Evolutionary conservation across 92 coral and sea anemone genomes (phyloP).

Genomic region (Porites evermanni): DNA sequence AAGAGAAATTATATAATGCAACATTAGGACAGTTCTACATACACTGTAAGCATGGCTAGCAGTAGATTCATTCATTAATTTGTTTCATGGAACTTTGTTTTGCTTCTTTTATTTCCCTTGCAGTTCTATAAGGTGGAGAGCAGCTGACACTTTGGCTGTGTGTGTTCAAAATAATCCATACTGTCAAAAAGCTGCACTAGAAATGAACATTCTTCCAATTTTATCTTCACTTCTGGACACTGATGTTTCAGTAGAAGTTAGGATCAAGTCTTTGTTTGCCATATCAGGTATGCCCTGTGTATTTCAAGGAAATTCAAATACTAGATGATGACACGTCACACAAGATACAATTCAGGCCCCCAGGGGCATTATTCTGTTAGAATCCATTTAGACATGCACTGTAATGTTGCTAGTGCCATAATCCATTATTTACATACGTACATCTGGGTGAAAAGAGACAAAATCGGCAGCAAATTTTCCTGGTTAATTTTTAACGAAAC

Average conservation of each 20-base stretch:
- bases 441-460: too few species aligned
- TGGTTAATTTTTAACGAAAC: too few species aligned
- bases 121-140: constrained; percentile 88
- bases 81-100: too few species aligned
- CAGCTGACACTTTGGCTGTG: constrained; percentile 86
- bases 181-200: constrained; percentile 83
- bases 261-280: constrained; percentile 84
- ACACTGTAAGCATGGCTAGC: background rate
- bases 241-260: constrained; percentile 78
- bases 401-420: too few species aligned
- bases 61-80: background rate
- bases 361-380: too few species aligned
- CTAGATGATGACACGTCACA: background rate
- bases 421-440: too few species aligned
- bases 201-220: constrained; percentile 70
- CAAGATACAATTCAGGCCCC: too few species aligned
- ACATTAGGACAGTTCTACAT: too few species aligned
- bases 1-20: too few species aligned
- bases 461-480: too few species aligned
- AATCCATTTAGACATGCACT: too few species aligned
- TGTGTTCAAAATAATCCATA: constrained; percentile 92
- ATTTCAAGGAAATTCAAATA: background rate
- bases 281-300: constrained; percentile 76
- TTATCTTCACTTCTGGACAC: constrained; percentile 65
- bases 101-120: background rate